phyloP scores from a whole-genome alignment of 2,888 invertebrate genomes.

The Cephus runcator region DNA sequence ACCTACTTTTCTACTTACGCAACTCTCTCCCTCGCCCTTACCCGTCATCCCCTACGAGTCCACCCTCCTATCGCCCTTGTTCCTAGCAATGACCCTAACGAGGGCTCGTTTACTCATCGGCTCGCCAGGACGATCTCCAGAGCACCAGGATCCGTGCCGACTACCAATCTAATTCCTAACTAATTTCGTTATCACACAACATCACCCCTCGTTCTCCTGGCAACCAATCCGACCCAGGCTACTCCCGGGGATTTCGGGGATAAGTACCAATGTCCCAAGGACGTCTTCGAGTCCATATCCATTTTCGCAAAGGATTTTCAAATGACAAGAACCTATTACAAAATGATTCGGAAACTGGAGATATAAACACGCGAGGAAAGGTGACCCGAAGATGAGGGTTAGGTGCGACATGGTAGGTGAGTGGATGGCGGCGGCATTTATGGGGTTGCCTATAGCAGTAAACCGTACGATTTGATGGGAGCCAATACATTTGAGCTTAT shows the following conservation, averaged over 20 bases:
- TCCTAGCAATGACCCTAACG: not conserved
- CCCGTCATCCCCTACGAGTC: not conserved
- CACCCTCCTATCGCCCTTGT: not conserved
- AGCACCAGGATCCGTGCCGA: not conserved
- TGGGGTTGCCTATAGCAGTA: constrained; percentile 56
- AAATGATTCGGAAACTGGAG: not conserved
- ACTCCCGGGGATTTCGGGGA: not conserved
- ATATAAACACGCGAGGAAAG: not conserved
- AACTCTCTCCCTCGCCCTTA: not conserved
- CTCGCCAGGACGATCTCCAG: not conserved
- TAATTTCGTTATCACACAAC: not conserved
- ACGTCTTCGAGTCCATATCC: not conserved
- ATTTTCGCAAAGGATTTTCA: not conserved
- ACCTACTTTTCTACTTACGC: not conserved
- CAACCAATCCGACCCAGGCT: not conserved
- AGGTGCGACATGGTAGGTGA: constrained; percentile 4
- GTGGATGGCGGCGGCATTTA: constrained; percentile 49
- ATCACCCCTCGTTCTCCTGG: not conserved
- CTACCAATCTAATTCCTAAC: not conserved
- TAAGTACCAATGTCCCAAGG: not conserved
- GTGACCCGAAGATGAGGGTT: constrained; percentile 23
- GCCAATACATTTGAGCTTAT: constrained; percentile 65
- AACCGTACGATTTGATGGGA: constrained; percentile 63
- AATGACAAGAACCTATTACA: not conserved
- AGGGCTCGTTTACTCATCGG: not conserved